phyloP scores from a whole-genome alignment of 2,888 invertebrate species.

The Melolontha melolontha region DNA sequence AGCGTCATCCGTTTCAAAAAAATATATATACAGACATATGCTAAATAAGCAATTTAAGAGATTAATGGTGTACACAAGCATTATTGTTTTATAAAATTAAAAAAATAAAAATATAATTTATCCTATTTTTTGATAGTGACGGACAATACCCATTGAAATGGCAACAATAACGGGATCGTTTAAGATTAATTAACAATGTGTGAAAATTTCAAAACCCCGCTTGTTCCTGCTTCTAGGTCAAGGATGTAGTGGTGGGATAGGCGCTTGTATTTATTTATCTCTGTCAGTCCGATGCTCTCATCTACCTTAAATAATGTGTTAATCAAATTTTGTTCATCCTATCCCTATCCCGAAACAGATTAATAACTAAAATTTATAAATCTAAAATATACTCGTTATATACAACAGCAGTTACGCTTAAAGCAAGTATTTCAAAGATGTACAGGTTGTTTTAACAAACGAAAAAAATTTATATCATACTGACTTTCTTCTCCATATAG shows the following conservation, averaged over 20 bases:
- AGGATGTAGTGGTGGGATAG: constrained; percentile 12
- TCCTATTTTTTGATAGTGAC: not conserved
- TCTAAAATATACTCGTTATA: no score
- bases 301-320: constrained; percentile 17
- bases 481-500: no score
- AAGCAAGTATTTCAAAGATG: no score
- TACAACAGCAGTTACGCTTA: no score
- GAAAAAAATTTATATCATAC: no score
- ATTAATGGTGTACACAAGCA: no score
- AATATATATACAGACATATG: no score
- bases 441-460: no score
- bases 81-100: not conserved
- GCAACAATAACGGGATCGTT: constrained; percentile 19
- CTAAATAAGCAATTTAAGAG: no score
- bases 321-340: constrained; percentile 25
- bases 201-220: constrained; percentile 28
- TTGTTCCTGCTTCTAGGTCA: constrained; percentile 20
- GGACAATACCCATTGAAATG: constrained; percentile 11
- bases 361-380: no score
- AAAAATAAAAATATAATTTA: no score
- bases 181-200: constrained; percentile 35
- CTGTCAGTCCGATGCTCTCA: constrained; percentile 16
- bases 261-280: constrained; percentile 34
- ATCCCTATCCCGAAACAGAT: not conserved
- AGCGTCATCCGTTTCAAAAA: not conserved